These are phyloP conservation scores for Chironomus riparius DNA, from an alignment of 2,888 invertebrate species.

Conservation along the genomic window DNA sequence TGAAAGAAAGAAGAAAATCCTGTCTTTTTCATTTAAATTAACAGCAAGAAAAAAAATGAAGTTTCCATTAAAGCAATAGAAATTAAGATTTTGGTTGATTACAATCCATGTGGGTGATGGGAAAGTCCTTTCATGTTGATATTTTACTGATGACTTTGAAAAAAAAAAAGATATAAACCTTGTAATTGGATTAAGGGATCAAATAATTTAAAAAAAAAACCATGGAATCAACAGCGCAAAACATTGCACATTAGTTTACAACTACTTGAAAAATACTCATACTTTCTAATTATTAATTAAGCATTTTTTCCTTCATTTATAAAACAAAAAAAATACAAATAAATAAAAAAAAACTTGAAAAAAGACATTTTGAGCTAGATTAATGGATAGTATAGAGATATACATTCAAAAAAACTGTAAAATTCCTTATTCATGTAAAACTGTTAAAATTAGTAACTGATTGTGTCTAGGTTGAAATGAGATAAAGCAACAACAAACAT, in stretches of 20 bases:
- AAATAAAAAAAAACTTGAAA: not conserved
- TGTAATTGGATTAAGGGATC: slow-evolving; percentile 15
- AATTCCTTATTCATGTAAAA: not conserved
- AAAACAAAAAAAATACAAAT: not conserved
- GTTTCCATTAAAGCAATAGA: not conserved
- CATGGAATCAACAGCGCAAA: not conserved
- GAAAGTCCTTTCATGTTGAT: not conserved
- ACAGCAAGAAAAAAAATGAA: not conserved
- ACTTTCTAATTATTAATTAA: slow-evolving; percentile 13
- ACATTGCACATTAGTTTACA: not conserved
- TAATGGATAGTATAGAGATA: not conserved
- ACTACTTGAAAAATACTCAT: slow-evolving; percentile 23
- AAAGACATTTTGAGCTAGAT: not conserved
- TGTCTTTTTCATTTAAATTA: not conserved
- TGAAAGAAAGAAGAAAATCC: not conserved
- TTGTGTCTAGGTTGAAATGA: not conserved
- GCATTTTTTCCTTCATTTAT: not conserved
- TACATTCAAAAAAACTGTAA: not conserved
- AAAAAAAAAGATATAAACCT: not conserved
- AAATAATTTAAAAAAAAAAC: not conserved
- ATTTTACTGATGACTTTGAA: not conserved
- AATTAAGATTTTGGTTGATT: not conserved
- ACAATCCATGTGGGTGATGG: not conserved
- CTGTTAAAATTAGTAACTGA: not conserved
- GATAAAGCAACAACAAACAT: not conserved